These are phyloP conservation scores for Podarcis cretensis DNA, from an alignment of 2,113 vertebrate species.

Conservation along the genomic window DNA sequence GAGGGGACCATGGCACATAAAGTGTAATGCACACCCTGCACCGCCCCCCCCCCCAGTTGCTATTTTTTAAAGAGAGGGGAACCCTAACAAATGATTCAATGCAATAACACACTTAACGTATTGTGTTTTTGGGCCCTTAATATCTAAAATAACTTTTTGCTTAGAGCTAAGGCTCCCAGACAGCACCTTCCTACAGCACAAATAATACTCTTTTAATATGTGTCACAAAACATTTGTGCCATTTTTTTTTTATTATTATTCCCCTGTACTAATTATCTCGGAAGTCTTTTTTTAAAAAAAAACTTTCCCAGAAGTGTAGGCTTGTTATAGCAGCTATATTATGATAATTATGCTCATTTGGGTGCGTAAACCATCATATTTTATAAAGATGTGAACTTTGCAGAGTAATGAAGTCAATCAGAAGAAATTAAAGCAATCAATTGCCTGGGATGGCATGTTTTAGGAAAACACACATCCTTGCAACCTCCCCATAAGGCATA, in stretches of 20 bases:
- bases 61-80: background rate
- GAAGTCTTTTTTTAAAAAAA: background rate
- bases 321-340: constrained; percentile 9
- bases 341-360: constrained; percentile 38
- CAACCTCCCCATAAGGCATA: background rate
- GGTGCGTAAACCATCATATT: constrained; percentile 38
- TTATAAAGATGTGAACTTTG: constrained; percentile 2
- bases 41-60: background rate
- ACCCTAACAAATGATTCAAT: background rate
- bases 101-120: background rate
- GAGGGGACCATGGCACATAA: no score
- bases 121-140: background rate
- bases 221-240: background rate
- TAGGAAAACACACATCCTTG: background rate
- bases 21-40: no score
- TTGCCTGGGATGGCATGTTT: constrained; percentile 37
- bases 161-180: background rate
- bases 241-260: background rate
- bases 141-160: background rate
- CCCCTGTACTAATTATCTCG: background rate
- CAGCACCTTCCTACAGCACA: background rate
- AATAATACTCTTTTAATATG: background rate
- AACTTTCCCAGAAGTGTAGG: background rate
- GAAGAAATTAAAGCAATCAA: constrained; percentile 46
- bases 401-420: constrained; percentile 33